Evolutionary conservation across 2,888 invertebrate genomes (phyloP), one percentile per base, ranked within the genome.

Genomic region (Ctena decussata): DNA sequence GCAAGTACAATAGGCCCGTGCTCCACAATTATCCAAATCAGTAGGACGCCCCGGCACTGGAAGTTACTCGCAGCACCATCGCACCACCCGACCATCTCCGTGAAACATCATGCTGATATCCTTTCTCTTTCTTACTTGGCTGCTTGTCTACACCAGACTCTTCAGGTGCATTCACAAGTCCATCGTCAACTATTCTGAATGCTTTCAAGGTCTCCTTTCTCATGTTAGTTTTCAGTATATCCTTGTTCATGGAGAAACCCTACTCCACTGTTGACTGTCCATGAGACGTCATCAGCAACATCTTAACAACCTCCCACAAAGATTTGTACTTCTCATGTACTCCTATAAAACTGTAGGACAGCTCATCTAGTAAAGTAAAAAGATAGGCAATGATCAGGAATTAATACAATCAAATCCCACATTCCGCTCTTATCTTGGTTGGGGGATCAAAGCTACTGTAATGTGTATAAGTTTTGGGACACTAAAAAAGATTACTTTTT

Each of bases 231-330:
- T 81, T 49, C 39, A 81, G 53, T 30, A 81, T 49, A 69, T 82
- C 79, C 65, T 83, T 83, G 70, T 84, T 80, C 69, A 46, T 75
- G 24, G 84, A 84, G 73, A 80, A 84, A 6, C 84, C 80, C 37
- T 77, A 21, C 53, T 84, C 77, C 32, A 85, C 81, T 41, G 84
- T 32, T 65, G 80, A 77, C 49, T 81, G 84, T 27, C 84, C 81
- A 81, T 84, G 84, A 32, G 84, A 84, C 18, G 80, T 46, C 53
- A 80, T 78, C 15, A 85, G 24, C 32, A 84, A 15, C 57, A 77
- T 30, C 73, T 84, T 80, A 12, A 84, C 84, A 72, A 53, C 60
- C 49, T 24, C 27, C 77, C 76, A 77, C 73, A 77, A 44, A 57
- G 75, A 35, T 15, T 46, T 78, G 74, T 71, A 82, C 44, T 78